Evolutionary conservation across 2,797 vertebrate species (phyloP).

Genomic region (Acanthiza pusilla): DNA sequence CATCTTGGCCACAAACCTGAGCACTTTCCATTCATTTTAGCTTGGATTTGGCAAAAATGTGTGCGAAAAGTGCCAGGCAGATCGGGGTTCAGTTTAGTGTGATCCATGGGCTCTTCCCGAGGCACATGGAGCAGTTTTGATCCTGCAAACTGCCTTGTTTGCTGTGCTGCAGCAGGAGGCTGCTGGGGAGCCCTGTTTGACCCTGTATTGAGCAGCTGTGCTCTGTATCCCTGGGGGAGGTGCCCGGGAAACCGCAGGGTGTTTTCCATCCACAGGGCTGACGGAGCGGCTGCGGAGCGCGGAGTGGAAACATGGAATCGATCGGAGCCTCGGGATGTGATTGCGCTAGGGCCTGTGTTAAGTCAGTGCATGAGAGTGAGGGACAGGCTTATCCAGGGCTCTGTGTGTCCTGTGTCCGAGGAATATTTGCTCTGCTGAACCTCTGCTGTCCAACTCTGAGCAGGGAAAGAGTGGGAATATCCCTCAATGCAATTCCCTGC

Average conservation of each 20-base stretch:
- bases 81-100: neutral
- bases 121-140: neutral
- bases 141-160: neutral
- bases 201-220: neutral
- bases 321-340: neutral
- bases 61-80: neutral
- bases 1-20: neutral
- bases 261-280: slow-evolving; percentile 44
- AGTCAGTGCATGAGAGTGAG: neutral
- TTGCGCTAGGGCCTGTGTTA: neutral
- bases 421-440: neutral
- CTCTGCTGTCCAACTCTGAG: neutral
- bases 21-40: neutral
- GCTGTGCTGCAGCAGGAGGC: neutral
- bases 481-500: neutral
- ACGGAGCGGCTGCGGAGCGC: neutral
- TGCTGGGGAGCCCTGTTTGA: neutral
- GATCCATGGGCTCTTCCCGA: neutral
- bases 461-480: neutral
- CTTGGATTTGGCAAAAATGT: neutral
- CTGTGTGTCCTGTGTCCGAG: neutral
- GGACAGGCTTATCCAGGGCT: neutral
- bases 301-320: slow-evolving; percentile 11
- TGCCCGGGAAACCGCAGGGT: neutral
- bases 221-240: neutral